Base-by-base conservation (phyloP, 2,888 invertebrate species). In the Plebejus argus region DNA sequence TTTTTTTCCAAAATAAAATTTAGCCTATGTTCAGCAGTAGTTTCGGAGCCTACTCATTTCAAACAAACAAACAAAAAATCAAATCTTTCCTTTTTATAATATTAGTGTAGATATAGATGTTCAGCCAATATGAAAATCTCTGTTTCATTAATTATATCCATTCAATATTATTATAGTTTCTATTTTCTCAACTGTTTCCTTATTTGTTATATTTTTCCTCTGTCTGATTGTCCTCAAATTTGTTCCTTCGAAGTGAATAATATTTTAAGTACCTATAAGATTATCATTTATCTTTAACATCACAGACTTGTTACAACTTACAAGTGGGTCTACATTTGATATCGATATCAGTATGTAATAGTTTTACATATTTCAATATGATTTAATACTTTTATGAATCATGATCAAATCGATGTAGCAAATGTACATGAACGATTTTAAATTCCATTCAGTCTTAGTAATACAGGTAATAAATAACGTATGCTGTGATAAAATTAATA, bases 381-480 rank as follows among this genome's bases (percentile, higher is more conserved):
- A 66, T 66, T 33, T 66, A 61, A 28, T 66, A 66, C 49, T 15
- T 66, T 28, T 66, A 66, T 28, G 28, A 66, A 66, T 66, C 66
- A 66, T 28, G 15, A 28, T 1, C 23, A 61, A 20, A 20, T 10
- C 23, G 4, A 28, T 66, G 15, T 5, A 28, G 23, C 3, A 28
- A 66, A 18, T 4, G 7, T 58, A 28, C 18, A 23, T 12, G 20
- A 23, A 4, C 23, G 61, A 61, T 12, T 66, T 66, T 15, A 66
- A 66, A 66, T 66, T 28, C 66, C 28, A 28, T 66, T 66, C 18
- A 28, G 66, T 28, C 66, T 66, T 66, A 28, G 20, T 61, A 20
- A 61, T 23, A 61, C 61, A 12, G 23, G 23, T 61, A 61, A 61
- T 66, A 18, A 61, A 61, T 66, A 18, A 66, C 66, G 66, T 61